Conservation (phyloP, 2,888 invertebrate species). For the Lycaena phlaeas region DNA sequence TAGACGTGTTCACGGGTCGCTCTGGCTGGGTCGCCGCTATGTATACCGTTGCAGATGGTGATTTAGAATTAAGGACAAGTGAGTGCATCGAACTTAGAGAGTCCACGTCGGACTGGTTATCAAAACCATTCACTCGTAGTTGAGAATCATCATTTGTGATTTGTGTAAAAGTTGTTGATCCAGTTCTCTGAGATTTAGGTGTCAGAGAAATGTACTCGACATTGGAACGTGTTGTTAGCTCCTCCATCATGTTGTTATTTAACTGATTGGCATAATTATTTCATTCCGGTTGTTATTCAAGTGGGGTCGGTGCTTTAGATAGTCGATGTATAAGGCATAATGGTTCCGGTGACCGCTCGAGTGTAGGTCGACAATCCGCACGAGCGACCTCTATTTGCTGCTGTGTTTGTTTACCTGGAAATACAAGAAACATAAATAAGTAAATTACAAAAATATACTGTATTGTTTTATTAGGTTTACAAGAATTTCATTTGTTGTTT, state of each 20-base stretch:
- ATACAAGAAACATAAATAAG: slow-evolving; percentile 40
- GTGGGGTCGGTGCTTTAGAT: slow-evolving; percentile 52
- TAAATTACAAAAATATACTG: too few relatives aligned
- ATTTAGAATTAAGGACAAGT: slow-evolving; percentile 69
- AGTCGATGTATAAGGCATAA: slow-evolving; percentile 65
- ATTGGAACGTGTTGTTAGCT: slow-evolving; percentile 57
- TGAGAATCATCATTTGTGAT: slow-evolving; percentile 45
- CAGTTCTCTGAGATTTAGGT: slow-evolving; percentile 63
- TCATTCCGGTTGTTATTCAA: slow-evolving; percentile 53
- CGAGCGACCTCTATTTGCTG: slow-evolving; percentile 39
- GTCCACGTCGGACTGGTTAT: slow-evolving; percentile 42
- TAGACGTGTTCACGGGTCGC: slow-evolving; percentile 56
- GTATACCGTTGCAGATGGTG: slow-evolving; percentile 69
- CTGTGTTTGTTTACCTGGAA: slow-evolving; percentile 42
- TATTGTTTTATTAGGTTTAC: too few relatives aligned
- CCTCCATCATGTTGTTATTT: slow-evolving; percentile 63
- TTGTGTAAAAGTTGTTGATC: slow-evolving; percentile 60
- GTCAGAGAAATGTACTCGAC: slow-evolving; percentile 70
- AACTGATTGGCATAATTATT: slow-evolving; percentile 62
- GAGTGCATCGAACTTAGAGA: slow-evolving; percentile 70
- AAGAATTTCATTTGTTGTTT: too few relatives aligned
- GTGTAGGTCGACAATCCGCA: slow-evolving; percentile 56
- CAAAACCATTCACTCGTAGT: slow-evolving; percentile 45
- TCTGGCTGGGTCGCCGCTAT: slow-evolving; percentile 68
- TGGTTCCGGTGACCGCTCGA: slow-evolving; percentile 58